Evolutionary conservation across 1,140 invertebrate genomes (phyloP).

Genomic region (Glomeris maerens): DNA sequence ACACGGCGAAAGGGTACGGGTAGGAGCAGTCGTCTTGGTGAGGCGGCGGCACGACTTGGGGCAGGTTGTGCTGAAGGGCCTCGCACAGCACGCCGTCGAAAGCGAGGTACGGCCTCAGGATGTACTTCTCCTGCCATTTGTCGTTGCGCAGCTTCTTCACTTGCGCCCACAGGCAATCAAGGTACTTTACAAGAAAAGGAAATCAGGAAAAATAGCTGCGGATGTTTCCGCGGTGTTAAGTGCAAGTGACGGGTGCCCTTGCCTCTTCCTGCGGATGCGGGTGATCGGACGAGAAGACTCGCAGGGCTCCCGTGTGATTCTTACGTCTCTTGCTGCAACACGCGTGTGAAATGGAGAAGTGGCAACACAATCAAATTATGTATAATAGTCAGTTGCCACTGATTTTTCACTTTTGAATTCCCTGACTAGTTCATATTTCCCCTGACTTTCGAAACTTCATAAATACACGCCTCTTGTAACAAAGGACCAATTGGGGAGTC

Average conservation of each 20-base stretch:
- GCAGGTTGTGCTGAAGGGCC: constrained; percentile 87
- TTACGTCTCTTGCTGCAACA: constrained; percentile 74
- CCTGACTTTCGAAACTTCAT: no score
- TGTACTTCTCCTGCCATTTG: constrained; percentile 95
- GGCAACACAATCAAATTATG: no score
- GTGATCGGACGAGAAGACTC: constrained; percentile 81
- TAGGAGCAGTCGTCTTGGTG: constrained; percentile 79
- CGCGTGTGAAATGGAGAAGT: no score
- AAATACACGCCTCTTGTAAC: no score
- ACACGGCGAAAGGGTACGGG: constrained; percentile 79
- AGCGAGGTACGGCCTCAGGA: constrained; percentile 81
- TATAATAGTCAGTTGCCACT: no score
- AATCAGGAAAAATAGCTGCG: constrained; percentile 11
- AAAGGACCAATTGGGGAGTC: no score
- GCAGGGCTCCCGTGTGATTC: constrained; percentile 74
- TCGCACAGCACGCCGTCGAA: constrained; percentile 92
- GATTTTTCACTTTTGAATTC: no score
- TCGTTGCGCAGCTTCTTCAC: constrained; percentile 79
- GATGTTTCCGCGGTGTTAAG: not conserved
- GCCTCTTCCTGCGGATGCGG: constrained; percentile 93
- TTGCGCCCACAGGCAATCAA: constrained; percentile 95
- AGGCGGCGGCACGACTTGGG: constrained; percentile 69
- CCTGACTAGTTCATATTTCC: no score
- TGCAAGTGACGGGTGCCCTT: constrained; percentile 16
- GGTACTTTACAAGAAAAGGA: constrained; percentile 41